These are phyloP conservation scores for Drosophila ezoana DNA, from an alignment of 2,888 invertebrate species.

Conservation along the genomic window DNA sequence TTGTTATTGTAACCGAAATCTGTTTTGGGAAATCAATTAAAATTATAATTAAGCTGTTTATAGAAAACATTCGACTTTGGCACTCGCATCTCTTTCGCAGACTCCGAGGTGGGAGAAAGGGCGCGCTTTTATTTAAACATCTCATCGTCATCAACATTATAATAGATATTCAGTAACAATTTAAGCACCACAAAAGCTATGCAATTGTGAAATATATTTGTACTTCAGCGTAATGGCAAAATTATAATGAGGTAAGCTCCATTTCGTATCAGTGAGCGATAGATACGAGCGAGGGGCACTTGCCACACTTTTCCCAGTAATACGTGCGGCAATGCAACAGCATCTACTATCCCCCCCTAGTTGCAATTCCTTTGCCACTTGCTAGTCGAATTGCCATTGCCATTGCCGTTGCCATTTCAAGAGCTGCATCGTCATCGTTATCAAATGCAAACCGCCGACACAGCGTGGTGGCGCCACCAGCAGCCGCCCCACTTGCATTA, in stretches of 20 bases:
- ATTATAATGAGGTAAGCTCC: conserved; percentile 40
- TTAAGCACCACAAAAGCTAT: conserved; percentile 18
- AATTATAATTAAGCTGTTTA: conserved; percentile 62
- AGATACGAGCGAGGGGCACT: not conserved
- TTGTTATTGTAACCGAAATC: conserved; percentile 33
- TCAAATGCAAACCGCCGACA: conserved; percentile 60
- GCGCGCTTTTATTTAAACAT: conserved; percentile 27
- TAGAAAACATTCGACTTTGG: conserved; percentile 48
- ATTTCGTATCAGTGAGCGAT: not conserved
- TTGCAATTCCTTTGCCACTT: conserved; percentile 25
- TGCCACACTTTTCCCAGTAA: conserved; percentile 45
- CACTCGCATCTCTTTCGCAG: not conserved
- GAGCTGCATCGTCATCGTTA: conserved; percentile 64
- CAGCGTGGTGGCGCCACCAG: conserved; percentile 21
- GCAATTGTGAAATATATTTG: conserved; percentile 37
- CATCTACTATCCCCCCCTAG: not conserved
- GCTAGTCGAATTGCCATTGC: conserved; percentile 31
- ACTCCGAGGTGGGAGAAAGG: not conserved
- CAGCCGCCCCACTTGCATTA: conserved; percentile 59
- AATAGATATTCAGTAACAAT: conserved; percentile 14
- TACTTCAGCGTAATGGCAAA: conserved; percentile 23
- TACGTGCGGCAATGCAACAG: conserved; percentile 55
- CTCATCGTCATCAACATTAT: conserved; percentile 28
- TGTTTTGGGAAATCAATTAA: conserved; percentile 64
- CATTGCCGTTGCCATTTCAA: conserved; percentile 39